Base-by-base conservation (phyloP, 2,888 invertebrate genomes). In the Octodonta nipae region DNA sequence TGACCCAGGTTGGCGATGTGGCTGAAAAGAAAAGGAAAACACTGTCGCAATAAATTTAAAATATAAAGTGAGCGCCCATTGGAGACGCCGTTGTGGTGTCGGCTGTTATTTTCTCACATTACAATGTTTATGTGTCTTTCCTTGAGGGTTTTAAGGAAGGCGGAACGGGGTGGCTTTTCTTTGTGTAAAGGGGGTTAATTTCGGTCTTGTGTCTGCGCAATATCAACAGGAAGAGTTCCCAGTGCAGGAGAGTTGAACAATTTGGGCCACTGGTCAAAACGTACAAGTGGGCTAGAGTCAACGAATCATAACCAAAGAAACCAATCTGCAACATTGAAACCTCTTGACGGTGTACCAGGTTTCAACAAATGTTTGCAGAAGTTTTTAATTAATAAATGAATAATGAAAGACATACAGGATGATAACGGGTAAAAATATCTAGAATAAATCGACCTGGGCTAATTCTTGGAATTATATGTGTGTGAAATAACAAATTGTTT, bases 21-120 rank as follows among this genome's bases (percentile, higher is more conserved):
- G 37, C 27, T 43, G 44, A 44, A 47, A 51, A 51, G 48, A 43
- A 44, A 45, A 48, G 43, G 44, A 44, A 49, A 39, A 40, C 40
- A 37, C 34, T 44, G 44, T 43, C 41, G 40, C 37, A 43, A 52
- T 55, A 53, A 55, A 54, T 54, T 52, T 48, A 49, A 52, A 51
- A 52, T 53, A 55, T 51, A 55, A 55, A 55, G 52, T 54, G 47
- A 47, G 49, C 47, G 44, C 49, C 42, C 42, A 43, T 42, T 43
- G 41, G 32, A 32, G 37, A 34, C 37, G 37, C 51, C 47, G 47
- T 51, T 26, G 32, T n/a, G n/a, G 47, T 47, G 47, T 42, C 47
- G 50, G 44, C 51, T 50, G 45, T 51, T 49, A n/a, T n/a, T n/a
- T n/a, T n/a, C n/a, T n/a, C n/a, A 52, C 48, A 50, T 52, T 49